Percentiles rank a stretch among this genome's conserved stretches.
Conservation (phyloP, 2,888 invertebrate species). For the Pristionchus mayeri region DNA sequence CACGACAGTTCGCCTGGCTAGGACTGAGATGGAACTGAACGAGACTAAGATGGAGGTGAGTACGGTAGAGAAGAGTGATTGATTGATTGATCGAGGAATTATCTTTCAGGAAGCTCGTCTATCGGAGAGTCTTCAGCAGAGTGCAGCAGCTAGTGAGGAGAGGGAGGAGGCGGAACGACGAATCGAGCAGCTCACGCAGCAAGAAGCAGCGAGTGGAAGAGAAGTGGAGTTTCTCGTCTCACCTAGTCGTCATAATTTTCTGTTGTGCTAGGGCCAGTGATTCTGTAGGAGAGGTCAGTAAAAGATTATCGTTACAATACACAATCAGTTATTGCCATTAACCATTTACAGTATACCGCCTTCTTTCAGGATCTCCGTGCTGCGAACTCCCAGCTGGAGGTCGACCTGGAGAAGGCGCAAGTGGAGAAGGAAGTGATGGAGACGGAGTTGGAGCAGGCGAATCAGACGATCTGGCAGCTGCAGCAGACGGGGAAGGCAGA, state of each 20-base stretch:
- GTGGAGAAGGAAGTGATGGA: slow-evolving; percentile 44
- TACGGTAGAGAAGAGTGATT: too few species aligned
- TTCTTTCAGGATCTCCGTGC: too few species aligned
- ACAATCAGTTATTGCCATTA: too few species aligned
- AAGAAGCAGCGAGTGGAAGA: neutral
- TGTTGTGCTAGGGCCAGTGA: too few species aligned
- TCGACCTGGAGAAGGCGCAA: neutral
- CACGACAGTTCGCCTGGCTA: neutral
- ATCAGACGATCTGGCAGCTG: slow-evolving; percentile 41
- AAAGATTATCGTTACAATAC: too few species aligned
- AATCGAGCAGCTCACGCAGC: neutral
- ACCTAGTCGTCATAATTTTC: too few species aligned
- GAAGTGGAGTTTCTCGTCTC: too few species aligned
- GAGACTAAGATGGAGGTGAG: neutral
- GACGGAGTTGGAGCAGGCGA: slow-evolving; percentile 13
- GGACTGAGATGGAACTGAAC: neutral
- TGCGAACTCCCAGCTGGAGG: neutral
- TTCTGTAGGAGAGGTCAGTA: too few species aligned
- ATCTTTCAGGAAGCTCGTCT: neutral
- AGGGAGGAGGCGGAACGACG: neutral
- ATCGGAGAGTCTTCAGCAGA: slow-evolving; percentile 20
- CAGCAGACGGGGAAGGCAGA: slow-evolving; percentile 10
- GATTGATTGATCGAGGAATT: neutral
- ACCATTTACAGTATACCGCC: too few species aligned
- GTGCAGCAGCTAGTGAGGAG: neutral